Evolutionary conservation across 2,797 vertebrate species (phyloP), one percentile per base, ranked within the genome.

Genomic region (Syngnathus acus): DNA sequence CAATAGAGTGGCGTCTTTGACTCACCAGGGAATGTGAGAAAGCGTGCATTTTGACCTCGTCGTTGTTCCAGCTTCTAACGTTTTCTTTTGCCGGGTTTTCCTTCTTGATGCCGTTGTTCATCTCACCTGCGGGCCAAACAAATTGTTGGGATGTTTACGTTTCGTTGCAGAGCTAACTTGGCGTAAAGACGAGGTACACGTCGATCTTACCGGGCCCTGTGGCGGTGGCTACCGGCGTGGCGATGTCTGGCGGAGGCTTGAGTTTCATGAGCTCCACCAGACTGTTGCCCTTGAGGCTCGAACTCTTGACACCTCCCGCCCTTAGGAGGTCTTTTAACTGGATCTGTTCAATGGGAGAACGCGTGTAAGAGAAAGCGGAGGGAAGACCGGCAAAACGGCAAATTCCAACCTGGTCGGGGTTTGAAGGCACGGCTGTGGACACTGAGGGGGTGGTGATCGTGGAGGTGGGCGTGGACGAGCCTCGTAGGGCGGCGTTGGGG

Each of bases 221-320:
- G 76, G 97, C 96, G 1, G 97, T 97, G 61, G 97, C 95, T 64
- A 99, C 97, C 0, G 96, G 97, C n/a, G 94, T 94, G 54, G 93
- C 94, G 58, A 99, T 99, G 78, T 99, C 95, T 39, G 95, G 89
- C 37, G 97, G 97, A 23, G 95, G 97, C 80, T 98, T 98, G 62
- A 99, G 79, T 69, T 95, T 99, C 96, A 99, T 99, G 69, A 99
- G 92, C 83, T 99, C 96, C 79, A 96, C 95, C 66, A 99, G 91
- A 88, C 97, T 99, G 74, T 84, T 92, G 47, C 84, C 82, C 76
- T 91, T 92, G 9, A 87, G 37, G 65, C 72, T 78, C 0, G 84
- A 75, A 51, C 54, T 78, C 71, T 82, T 91, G 62, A 82, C 69
- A 66, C 67, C 77, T 2, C 83, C 58, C 0, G 84, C 66, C 75